phyloP scores from a whole-genome alignment of 2,113 vertebrate species.

The Lucifuga dentata region DNA sequence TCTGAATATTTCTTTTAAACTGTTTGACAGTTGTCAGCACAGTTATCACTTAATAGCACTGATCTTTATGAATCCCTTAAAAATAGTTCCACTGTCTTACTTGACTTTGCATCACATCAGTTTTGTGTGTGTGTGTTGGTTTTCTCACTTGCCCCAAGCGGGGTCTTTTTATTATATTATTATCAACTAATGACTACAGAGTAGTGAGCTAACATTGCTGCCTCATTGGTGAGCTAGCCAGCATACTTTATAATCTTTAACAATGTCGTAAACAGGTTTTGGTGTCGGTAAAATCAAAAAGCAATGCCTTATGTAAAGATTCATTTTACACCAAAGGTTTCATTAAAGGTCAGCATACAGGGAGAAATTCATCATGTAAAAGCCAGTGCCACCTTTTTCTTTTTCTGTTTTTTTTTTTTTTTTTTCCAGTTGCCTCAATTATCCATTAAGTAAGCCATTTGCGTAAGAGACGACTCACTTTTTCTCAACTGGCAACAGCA shows the following conservation, averaged over 20 bases:
- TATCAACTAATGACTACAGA: too few species aligned
- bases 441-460: constrained; percentile 43
- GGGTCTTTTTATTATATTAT: too few species aligned
- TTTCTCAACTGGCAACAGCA: constrained; percentile 38
- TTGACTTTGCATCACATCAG: too few species aligned
- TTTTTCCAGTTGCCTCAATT: constrained; percentile 23
- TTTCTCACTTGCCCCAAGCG: too few species aligned
- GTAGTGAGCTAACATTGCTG: constrained; percentile 33
- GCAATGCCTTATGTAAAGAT: constrained; percentile 6
- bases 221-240: constrained; percentile 36
- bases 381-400: constrained; percentile 10
- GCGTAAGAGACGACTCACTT: constrained; percentile 20
- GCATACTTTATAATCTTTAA: constrained; percentile 41
- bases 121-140: too few species aligned
- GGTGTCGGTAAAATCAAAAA: constrained; percentile 11
- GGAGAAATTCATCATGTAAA: constrained; percentile 9
- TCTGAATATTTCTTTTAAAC: too few species aligned
- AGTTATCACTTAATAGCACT: constrained; percentile 19
- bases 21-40: constrained; percentile 1
- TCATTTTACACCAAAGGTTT: constrained; percentile 3
- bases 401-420: too few species aligned
- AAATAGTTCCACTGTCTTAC: too few species aligned
- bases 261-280: constrained; percentile 41
- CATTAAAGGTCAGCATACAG: background rate
- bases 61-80: constrained; percentile 13